These are phyloP conservation scores for Spea hammondii DNA, from an alignment of 2,797 vertebrate species.

Conservation along the genomic window DNA sequence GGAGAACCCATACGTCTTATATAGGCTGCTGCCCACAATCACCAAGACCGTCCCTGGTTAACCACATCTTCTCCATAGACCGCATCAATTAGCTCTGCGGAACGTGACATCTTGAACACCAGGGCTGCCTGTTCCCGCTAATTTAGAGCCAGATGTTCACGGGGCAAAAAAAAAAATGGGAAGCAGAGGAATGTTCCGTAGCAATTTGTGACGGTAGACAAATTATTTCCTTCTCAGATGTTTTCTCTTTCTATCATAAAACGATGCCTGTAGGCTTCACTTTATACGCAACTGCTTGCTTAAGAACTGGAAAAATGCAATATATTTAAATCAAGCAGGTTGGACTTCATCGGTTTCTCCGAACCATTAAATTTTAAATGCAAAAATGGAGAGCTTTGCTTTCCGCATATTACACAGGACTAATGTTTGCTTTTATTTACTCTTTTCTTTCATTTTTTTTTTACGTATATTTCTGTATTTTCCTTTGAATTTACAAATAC, in stretches of 20 bases:
- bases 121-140: not conserved
- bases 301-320: conserved; percentile 24
- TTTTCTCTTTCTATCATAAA: conserved; percentile 18
- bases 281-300: not conserved
- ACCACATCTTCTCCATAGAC: not conserved
- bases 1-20: too few relatives aligned
- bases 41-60: not conserved
- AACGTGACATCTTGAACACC: conserved; percentile 4
- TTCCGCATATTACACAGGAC: not conserved
- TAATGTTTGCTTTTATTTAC: not conserved
- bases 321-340: conserved; percentile 12
- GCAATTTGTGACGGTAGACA: conserved; percentile 18
- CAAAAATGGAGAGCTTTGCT: not conserved
- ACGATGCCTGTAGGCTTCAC: not conserved
- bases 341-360: not conserved
- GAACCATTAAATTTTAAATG: not conserved
- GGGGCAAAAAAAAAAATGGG: not conserved
- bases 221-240: conserved; percentile 28
- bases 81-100: not conserved
- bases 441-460: not conserved
- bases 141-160: conserved; percentile 12
- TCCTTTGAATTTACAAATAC: too few relatives aligned
- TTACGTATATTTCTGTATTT: not conserved
- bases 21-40: too few relatives aligned
- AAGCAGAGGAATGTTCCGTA: conserved; percentile 6